Evolutionary conservation across 2,888 invertebrate genomes (phyloP).

Genomic region (Tridacna crocea): DNA sequence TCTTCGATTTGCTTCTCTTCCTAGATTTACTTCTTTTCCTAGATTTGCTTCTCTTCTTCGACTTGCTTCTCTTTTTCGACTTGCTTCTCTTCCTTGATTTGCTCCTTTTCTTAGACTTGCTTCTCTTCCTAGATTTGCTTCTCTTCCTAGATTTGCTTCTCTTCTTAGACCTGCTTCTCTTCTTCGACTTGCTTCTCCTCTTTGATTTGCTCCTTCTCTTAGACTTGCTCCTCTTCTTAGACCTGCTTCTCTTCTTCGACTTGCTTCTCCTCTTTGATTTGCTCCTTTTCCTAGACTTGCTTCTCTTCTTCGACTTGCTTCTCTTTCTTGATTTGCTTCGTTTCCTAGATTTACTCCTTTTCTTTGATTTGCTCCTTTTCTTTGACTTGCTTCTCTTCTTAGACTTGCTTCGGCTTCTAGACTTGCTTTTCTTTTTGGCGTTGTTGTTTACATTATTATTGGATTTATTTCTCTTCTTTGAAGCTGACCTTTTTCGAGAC

Average conservation of each 20-base stretch:
- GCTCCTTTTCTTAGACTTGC: slow-evolving; percentile 36
- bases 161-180: slow-evolving; percentile 50
- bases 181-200: slow-evolving; percentile 38
- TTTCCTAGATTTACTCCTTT: slow-evolving; percentile 44
- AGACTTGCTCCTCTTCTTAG: slow-evolving; percentile 26
- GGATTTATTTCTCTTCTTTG: slow-evolving; percentile 31
- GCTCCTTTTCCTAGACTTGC: slow-evolving; percentile 47
- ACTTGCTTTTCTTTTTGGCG: slow-evolving; percentile 49
- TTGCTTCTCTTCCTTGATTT: slow-evolving; percentile 33
- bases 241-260: slow-evolving; percentile 45
- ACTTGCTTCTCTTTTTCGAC: slow-evolving; percentile 48
- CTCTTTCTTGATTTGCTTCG: slow-evolving; percentile 49
- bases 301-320: slow-evolving; percentile 40
- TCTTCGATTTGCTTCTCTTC: slow-evolving; percentile 45
- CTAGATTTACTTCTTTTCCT: slow-evolving; percentile 39
- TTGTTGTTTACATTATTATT: no score
- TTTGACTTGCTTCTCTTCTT: slow-evolving; percentile 49
- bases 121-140: slow-evolving; percentile 53
- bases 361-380: slow-evolving; percentile 44
- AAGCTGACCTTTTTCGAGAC: slow-evolving; percentile 35
- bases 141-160: slow-evolving; percentile 43
- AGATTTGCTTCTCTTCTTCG: slow-evolving; percentile 45
- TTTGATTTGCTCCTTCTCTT: slow-evolving; percentile 37
- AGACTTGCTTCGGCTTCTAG: slow-evolving; percentile 42
- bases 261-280: slow-evolving; percentile 9